These are phyloP conservation scores for Leucoma salicis DNA, from an alignment of 2,888 invertebrate genomes.

Conservation along the genomic window DNA sequence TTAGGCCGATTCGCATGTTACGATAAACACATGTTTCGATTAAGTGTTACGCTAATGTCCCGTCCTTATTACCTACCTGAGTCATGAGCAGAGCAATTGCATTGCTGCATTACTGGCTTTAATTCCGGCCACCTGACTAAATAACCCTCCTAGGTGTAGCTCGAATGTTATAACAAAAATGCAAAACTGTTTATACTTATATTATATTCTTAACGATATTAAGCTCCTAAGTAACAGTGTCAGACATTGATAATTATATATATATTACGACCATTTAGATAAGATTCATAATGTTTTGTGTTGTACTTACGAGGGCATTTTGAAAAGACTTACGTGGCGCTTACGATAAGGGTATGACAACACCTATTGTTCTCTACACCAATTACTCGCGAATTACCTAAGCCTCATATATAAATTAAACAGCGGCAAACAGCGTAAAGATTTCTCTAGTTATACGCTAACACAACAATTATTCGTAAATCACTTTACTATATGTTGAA, in stretches of 20 bases:
- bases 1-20: constrained; percentile 79
- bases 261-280: constrained; percentile 46
- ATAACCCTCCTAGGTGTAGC: no score
- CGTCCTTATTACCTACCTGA: constrained; percentile 50
- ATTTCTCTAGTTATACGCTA: constrained; percentile 82
- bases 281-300: constrained; percentile 56
- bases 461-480: constrained; percentile 83
- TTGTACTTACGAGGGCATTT: constrained; percentile 61
- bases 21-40: constrained; percentile 81
- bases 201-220: no score
- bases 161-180: no score
- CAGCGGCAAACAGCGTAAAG: constrained; percentile 81
- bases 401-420: constrained; percentile 82
- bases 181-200: no score
- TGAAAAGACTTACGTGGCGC: constrained; percentile 69
- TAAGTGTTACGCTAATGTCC: constrained; percentile 67
- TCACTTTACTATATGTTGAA: constrained; percentile 83
- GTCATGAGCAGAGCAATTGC: constrained; percentile 41
- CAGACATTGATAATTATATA: no score
- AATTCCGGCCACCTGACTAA: no score
- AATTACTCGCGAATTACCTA: constrained; percentile 82
- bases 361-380: constrained; percentile 80
- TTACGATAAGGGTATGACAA: constrained; percentile 79
- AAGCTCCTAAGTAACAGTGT: no score
- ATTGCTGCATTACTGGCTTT: constrained; percentile 28